Evolutionary conservation across 2,888 invertebrate genomes (phyloP).

Genomic region (Drosophila atripex): DNA sequence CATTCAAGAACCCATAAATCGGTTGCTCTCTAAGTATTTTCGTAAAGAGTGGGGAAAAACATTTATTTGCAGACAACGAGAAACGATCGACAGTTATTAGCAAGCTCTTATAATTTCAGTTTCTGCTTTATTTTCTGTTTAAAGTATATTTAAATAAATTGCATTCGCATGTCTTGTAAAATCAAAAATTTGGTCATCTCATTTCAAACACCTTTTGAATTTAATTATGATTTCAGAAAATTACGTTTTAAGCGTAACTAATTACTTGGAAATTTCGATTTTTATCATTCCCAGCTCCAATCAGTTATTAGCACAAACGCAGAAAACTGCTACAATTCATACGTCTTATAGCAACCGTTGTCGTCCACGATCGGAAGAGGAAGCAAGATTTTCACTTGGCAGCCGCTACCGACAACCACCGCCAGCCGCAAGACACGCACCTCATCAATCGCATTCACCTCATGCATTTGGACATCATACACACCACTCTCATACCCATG

Average conservation of each 20-base stretch:
- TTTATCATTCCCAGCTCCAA: conserved; percentile 81
- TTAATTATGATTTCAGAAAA: too few relatives aligned
- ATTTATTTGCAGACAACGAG: too few relatives aligned
- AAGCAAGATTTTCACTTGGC: conserved; percentile 90
- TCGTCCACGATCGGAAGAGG: conserved; percentile 88
- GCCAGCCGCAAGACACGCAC: conserved; percentile 84
- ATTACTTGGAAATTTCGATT: conserved; percentile 41
- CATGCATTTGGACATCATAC: conserved; percentile 85
- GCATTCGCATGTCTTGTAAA: too few relatives aligned
- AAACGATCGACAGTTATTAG: too few relatives aligned
- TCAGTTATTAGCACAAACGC: conserved; percentile 84
- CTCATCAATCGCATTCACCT: conserved; percentile 86
- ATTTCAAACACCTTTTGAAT: too few relatives aligned
- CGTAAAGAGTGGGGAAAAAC: too few relatives aligned
- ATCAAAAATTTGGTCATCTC: too few relatives aligned
- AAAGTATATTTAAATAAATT: too few relatives aligned
- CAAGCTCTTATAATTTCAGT: too few relatives aligned
- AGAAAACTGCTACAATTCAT: conserved; percentile 85
- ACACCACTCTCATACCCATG: conserved; percentile 84
- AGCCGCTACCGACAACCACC: conserved; percentile 85
- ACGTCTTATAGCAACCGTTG: conserved; percentile 86
- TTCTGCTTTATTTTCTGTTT: too few relatives aligned
- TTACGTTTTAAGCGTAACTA: conserved; percentile 4
- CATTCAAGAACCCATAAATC: too few relatives aligned
- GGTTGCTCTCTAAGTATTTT: too few relatives aligned